Base-by-base conservation (phyloP, 2,888 invertebrate species). In the Mechanitis mazaeus region DNA sequence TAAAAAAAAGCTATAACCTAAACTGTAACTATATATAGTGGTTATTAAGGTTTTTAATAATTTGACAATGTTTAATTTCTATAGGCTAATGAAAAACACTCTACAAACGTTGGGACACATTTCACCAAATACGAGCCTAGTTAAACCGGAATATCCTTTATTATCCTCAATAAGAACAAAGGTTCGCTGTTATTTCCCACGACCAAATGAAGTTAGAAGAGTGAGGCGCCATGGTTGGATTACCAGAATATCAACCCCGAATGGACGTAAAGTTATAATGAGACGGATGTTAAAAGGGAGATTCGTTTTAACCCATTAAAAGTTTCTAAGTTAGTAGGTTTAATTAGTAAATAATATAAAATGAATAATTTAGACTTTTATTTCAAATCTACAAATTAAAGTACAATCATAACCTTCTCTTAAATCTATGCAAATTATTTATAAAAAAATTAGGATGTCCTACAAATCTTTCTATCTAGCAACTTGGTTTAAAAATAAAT, bases 231-330 rank as follows among this genome's bases (percentile, higher is more conserved):
- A 95, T 68, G 95, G 96, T 1, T 96, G 93, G 92, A 82, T 91
- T 5, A 81, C 90, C 0, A 91, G 95, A 64, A 93, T 96, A 90
- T 91, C 94, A 0, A 95, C 95, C 1, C 87, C 88, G 0, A 87
- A 76, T 54, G 96, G 96, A 3, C 91, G 95, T n/a, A 91, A 88
- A 75, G 81, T 94, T 35, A 81, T 96, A 12, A 95, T 95, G 95
- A 91, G 94, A 72, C 91, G 95, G 69, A 91, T 96, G 68, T 85
- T 96, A 2, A 95, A 94, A 85, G 95, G 95, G 64, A 90, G 92
- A 84, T 91, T 91, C 81, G 92, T 93, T 11, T 80, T 95, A 42
- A 87, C 92, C 12, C 96, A 96, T 84, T 96, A 87, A 84, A 67
- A 59, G 55, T 59, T 35, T 7, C 31, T 50, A 20, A 56, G 45